Conservation (phyloP, 2,888 invertebrate genomes). For the Buathra laborator region DNA sequence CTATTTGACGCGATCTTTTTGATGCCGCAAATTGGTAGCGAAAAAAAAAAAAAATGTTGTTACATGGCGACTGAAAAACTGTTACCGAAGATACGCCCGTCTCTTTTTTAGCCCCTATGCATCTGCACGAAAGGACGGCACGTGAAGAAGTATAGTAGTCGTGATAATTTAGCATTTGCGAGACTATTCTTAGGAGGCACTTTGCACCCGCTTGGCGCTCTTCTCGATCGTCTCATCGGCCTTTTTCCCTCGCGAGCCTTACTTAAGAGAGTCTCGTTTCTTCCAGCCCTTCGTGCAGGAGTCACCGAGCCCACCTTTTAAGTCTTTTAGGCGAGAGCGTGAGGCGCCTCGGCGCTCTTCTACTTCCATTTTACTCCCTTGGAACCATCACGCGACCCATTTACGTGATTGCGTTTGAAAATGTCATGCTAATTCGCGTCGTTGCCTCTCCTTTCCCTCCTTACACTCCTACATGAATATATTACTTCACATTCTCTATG, state of each 20-base stretch:
- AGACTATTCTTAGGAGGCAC: conserved; percentile 11
- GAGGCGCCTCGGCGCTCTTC: conserved; percentile 3
- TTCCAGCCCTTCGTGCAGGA: conserved; percentile 8
- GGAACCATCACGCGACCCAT: conserved; percentile 58
- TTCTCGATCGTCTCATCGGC: conserved; percentile 19
- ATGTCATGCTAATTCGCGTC: conserved; percentile 62
- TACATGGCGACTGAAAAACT: too few species aligned
- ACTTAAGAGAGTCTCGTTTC: conserved; percentile 1
- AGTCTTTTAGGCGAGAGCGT: conserved; percentile 24
- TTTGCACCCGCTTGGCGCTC: background rate
- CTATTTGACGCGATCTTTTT: too few species aligned
- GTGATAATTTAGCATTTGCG: conserved; percentile 6
- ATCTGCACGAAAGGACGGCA: too few species aligned
- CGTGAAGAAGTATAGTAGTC: background rate
- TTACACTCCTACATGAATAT: conserved; percentile 12
- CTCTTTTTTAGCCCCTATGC: too few species aligned
- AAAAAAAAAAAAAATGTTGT: too few species aligned
- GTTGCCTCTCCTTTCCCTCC: conserved; percentile 15
- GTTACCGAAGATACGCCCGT: too few species aligned
- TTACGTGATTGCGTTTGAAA: conserved; percentile 58
- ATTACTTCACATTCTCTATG: conserved; percentile 16
- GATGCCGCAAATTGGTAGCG: too few species aligned
- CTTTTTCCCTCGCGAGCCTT: background rate
- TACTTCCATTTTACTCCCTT: background rate
- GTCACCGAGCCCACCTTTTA: conserved; percentile 24